phyloP scores from a whole-genome alignment of 2,113 vertebrate genomes.

The Pelecanus crispus region DNA sequence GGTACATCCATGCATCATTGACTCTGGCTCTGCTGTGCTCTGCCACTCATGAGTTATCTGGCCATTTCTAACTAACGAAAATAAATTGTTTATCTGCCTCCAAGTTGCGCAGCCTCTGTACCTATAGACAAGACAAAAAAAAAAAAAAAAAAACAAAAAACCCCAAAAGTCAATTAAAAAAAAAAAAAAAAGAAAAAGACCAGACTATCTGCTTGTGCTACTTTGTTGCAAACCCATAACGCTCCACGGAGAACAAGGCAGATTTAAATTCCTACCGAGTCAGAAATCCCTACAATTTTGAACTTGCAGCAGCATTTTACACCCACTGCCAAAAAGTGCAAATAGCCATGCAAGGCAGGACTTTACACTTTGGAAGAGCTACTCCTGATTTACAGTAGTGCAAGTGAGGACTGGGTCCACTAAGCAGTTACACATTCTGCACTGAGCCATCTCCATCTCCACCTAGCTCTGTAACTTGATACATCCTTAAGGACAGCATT shows the following conservation, averaged over 20 bases:
- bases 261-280: background rate
- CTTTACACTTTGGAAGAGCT: background rate
- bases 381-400: background rate
- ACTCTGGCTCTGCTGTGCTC: background rate
- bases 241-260: background rate
- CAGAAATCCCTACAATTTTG: background rate
- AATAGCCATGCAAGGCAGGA: fast-evolving
- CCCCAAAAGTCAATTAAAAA: background rate
- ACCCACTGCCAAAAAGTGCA: background rate
- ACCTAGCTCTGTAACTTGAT: background rate
- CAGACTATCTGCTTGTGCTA: background rate
- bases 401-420: background rate
- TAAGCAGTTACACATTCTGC: background rate
- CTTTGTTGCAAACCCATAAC: background rate
- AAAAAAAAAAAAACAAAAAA: too few relatives aligned
- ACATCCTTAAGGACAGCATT: background rate
- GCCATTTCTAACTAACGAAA: background rate
- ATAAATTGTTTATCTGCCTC: background rate
- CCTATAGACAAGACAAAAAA: background rate
- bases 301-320: background rate
- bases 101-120: background rate
- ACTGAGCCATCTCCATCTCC: background rate
- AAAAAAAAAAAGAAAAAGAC: too few relatives aligned
- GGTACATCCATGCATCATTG: background rate
- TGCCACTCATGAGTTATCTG: background rate